Evolutionary conservation across 2,888 invertebrate genomes (phyloP).

Genomic region (Desoria tigrina): DNA sequence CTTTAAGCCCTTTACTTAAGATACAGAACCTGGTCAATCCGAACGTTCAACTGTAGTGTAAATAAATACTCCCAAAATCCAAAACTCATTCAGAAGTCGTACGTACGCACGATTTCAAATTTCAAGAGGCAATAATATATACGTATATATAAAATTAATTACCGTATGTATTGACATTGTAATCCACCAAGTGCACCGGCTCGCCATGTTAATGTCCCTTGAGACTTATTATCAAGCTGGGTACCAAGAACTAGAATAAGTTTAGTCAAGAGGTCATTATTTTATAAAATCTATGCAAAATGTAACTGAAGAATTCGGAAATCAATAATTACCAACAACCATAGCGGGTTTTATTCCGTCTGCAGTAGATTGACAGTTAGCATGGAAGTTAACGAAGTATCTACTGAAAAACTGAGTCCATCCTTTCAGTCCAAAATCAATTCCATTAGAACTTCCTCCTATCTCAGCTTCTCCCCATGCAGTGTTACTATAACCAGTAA

Average conservation of each 20-base stretch:
- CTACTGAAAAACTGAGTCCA: slow-evolving; percentile 71
- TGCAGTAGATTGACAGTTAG: slow-evolving; percentile 74
- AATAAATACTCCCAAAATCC: too few relatives aligned
- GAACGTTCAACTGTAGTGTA: too few relatives aligned
- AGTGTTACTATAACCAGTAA: slow-evolving; percentile 55
- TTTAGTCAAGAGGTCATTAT: not conserved
- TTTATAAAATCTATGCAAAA: not conserved
- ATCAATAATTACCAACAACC: slow-evolving; percentile 72
- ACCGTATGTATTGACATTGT: slow-evolving; percentile 75
- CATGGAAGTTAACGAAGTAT: slow-evolving; percentile 67
- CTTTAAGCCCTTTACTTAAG: not conserved
- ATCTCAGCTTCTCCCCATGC: slow-evolving; percentile 86
- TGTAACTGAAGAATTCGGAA: too few relatives aligned
- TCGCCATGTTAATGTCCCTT: slow-evolving; percentile 84
- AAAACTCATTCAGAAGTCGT: too few relatives aligned
- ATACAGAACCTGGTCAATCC: too few relatives aligned
- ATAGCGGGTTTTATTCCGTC: slow-evolving; percentile 75
- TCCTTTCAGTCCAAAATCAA: slow-evolving; percentile 73
- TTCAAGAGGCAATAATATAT: too few relatives aligned
- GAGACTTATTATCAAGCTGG: slow-evolving; percentile 81
- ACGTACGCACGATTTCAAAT: too few relatives aligned
- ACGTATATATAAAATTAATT: not conserved
- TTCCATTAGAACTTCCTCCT: slow-evolving; percentile 78
- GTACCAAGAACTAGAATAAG: slow-evolving; percentile 58
- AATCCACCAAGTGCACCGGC: slow-evolving; percentile 70